Conservation (phyloP, 2,888 invertebrate species). For the Nephrotoma appendiculata region DNA sequence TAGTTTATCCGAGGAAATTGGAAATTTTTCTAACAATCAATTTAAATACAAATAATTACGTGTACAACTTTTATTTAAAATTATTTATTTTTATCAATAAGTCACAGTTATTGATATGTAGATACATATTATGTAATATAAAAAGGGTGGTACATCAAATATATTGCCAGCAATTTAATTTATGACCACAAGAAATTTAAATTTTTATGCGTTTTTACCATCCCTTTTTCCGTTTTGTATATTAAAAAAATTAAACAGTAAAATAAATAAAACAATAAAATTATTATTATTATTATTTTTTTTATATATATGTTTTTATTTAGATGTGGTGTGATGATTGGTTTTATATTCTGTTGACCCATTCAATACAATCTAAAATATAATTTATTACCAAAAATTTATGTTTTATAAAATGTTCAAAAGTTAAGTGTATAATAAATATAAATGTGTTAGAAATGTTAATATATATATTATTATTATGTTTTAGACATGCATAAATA, state of each 20-base stretch:
- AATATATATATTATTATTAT: background rate
- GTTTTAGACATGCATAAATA: background rate
- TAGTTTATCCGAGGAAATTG: background rate
- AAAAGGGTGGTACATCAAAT: background rate
- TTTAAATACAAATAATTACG: background rate
- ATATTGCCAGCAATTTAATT: background rate
- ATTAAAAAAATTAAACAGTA: background rate
- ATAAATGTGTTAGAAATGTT: background rate
- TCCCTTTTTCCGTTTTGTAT: background rate
- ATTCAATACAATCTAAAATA: background rate
- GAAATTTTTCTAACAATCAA: background rate
- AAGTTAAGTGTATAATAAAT: background rate
- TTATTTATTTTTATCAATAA: background rate
- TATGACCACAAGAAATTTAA: background rate
- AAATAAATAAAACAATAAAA: background rate
- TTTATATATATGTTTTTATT: background rate
- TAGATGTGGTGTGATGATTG: background rate
- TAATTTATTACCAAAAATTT: background rate
- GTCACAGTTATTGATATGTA: background rate
- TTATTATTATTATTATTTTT: background rate
- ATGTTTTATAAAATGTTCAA: background rate
- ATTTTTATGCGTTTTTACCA: background rate
- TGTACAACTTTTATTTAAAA: background rate
- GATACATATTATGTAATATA: background rate
- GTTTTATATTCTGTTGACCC: background rate